Evolutionary conservation across 2,888 invertebrate genomes (phyloP), one percentile per base, ranked within the genome.

Genomic region (Selenia dentaria): DNA sequence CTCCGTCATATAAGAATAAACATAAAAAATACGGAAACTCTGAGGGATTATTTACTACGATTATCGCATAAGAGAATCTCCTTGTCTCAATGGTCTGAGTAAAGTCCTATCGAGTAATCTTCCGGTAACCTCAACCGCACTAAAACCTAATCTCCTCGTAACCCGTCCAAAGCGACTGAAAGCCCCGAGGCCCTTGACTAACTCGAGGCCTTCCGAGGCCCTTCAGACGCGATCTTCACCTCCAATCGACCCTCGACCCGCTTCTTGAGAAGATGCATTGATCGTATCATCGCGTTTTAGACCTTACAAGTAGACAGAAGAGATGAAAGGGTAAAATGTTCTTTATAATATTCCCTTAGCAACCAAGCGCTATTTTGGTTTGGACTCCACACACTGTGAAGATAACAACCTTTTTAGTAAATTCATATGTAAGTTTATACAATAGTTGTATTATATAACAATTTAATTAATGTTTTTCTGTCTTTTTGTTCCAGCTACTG

Each of bases 201-300:
- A 13, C 18, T 36, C 28, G 4, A 8, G 10, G 10, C 10, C 9
- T 8, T 9, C 25, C 5, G 3, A 9, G 25, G 10, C 25, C 9
- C 25, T 10, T 22, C 8, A 22, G 36, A 18, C 25, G 25, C 36
- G 33, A 6, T 12, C 29, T 38, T 38, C 33, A 27, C 43, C 25
- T 44, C 44, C 38, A 38, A 33, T 38, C 44, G 36, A 11, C 44
- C 32, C 44, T 44, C 44, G 44, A 44, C 44, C 38, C 28, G 32
- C 27, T 38, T 38, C 28, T 22, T 25, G 10, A 36, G 33, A 10
- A 22, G n/a, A 9, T 36, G 36, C 37, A 38, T 33, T 38, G 38
- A 43, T 31, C 31, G 13, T 28, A 33, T 44, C 43, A 20, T 13
- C 32, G 14, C 36, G 10, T 9, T 10, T n/a, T 22, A 33, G 27